Evolutionary conservation across 1,140 invertebrate species (phyloP).

Genomic region (Papilio polytes): DNA sequence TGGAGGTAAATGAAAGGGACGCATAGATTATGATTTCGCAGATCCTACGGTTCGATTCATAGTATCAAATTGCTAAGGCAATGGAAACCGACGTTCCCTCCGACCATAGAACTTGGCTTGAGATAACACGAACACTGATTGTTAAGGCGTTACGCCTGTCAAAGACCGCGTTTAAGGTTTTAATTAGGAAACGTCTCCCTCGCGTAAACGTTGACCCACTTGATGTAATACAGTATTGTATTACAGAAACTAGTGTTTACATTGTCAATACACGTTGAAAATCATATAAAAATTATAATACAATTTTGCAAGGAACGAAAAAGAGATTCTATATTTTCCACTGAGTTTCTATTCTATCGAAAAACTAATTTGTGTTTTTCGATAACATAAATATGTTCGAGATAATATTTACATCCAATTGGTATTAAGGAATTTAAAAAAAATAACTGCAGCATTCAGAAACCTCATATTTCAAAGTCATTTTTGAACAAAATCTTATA

Average conservation of each 20-base stretch:
- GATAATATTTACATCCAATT: not conserved
- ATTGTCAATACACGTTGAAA: no score
- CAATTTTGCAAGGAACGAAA: no score
- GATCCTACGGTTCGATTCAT: not conserved
- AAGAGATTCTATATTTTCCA: no score
- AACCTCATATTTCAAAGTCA: not conserved
- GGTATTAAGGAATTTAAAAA: no score
- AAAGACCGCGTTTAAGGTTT: slow-evolving; percentile 55
- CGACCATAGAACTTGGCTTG: not conserved
- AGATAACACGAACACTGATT: slow-evolving; percentile 62
- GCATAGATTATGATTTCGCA: not conserved
- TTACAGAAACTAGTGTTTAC: no score
- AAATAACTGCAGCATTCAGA: no score
- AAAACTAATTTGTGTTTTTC: no score
- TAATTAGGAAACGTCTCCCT: slow-evolving; percentile 65
- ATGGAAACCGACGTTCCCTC: not conserved
- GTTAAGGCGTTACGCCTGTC: slow-evolving; percentile 62
- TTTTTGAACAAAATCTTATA: not conserved
- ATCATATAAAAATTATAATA: no score
- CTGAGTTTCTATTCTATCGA: no score
- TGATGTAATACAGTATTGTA: slow-evolving; percentile 27
- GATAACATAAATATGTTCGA: no score
- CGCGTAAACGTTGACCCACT: slow-evolving; percentile 44
- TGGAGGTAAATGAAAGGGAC: no score
- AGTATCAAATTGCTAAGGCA: not conserved